Conservation (phyloP, 2,113 vertebrate species). For the Rhineura floridana region DNA sequence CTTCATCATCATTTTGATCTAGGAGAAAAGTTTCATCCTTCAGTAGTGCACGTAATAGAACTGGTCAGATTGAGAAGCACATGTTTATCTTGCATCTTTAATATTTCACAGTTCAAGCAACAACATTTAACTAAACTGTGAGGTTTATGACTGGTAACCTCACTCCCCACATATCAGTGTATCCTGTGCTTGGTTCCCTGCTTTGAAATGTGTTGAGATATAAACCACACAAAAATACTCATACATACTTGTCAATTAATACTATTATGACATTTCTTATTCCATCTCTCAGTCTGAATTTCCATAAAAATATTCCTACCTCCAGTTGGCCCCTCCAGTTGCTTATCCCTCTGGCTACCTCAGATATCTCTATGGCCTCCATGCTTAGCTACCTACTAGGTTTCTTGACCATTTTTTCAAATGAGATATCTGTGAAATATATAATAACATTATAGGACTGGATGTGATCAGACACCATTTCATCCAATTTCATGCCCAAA, state of each 20-base stretch:
- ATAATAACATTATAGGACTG: constrained; percentile 28
- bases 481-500: constrained; percentile 40
- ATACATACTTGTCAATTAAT: constrained; percentile 56
- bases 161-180: constrained; percentile 20
- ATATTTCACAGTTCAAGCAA: constrained; percentile 78
- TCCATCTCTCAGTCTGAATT: neutral
- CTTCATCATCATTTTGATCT: constrained; percentile 70
- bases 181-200: constrained; percentile 55
- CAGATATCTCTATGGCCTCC: neutral
- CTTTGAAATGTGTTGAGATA: constrained; percentile 32
- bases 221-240: constrained; percentile 34
- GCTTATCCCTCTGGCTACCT: neutral
- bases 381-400: constrained; percentile 9
- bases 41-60: constrained; percentile 81
- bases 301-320: neutral
- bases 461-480: constrained; percentile 23
- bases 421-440: constrained; percentile 16
- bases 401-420: constrained; percentile 4
- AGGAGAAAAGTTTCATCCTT: constrained; percentile 80
- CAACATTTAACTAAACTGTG: constrained; percentile 76
- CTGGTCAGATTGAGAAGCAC: constrained; percentile 73
- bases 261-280: constrained; percentile 17
- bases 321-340: neutral
- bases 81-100: constrained; percentile 80
- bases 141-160: constrained; percentile 64